Evolutionary conservation across 2,888 invertebrate genomes (phyloP), one percentile per base, ranked within the genome.

Genomic region (Pristionchus fissidentatus): DNA sequence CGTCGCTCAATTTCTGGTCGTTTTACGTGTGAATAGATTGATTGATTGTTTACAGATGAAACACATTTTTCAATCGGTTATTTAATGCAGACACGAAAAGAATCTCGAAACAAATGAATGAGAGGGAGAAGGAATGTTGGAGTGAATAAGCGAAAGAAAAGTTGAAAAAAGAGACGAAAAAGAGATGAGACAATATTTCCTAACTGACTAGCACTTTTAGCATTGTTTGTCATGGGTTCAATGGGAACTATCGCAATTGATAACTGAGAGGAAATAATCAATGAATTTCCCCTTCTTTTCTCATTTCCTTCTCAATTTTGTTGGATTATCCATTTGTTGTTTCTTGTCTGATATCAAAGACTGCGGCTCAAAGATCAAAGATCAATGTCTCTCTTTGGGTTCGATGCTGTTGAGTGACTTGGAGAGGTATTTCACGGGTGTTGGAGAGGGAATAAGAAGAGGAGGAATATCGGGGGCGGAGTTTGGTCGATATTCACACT

Each of bases 81-180:
- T n/a, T n/a, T n/a, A n/a, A n/a, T n/a, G n/a, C n/a, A n/a, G n/a
- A n/a, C n/a, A n/a, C n/a, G n/a, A n/a, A n/a, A n/a, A 43, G 32
- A 70, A 70, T 70, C 70, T 70, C n/a, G 70, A 19, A 55, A 22
- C 4, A 15, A 62, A 77, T 77, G 66, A 70, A 15, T 77, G 32
- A 32, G 19, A 77, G 49, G 22, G n/a, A 52, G 75, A 77, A 32
- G 75, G 75, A 77, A 52, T 49, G 49, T 49, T 35, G 29, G 38
- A 35, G 75, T 49, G 41, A 22, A 32, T 49, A 52, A 77, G 75
- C 46, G 75, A 77, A 77, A 77, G 75, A 77, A 35, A 77, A 32
- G 32, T 41, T 26, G 2, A 77, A 77, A 35, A 77, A 49, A 32
- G 75, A 77, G 49, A 49, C 13, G 49, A 49, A 49, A 19, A n/a